Evolutionary conservation across 2,797 vertebrate genomes (phyloP).

Genomic region (Silurus aristotelis): DNA sequence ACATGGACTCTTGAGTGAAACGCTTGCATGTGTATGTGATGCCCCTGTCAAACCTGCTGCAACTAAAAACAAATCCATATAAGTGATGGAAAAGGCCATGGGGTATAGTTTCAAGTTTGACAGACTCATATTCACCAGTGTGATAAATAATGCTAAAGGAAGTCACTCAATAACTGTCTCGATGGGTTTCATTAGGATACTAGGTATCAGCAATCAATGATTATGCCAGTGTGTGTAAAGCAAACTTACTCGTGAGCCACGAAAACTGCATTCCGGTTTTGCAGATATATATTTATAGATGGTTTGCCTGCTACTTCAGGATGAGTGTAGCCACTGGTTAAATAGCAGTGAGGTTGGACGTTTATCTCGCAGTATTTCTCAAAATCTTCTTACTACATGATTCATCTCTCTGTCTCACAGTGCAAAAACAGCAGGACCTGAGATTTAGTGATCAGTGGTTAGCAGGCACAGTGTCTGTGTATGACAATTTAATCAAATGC

Average conservation of each 20-base stretch:
- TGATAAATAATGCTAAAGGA: neutral
- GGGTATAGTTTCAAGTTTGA: neutral
- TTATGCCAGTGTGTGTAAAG: conserved; percentile 6
- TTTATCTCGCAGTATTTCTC: neutral
- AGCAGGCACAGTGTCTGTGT: neutral
- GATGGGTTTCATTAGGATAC: conserved; percentile 26
- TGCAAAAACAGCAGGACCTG: neutral
- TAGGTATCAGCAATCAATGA: conserved; percentile 9
- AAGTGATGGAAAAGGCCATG: neutral
- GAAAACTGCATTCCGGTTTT: neutral
- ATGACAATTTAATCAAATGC: neutral
- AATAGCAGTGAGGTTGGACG: neutral
- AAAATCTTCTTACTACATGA: conserved; percentile 10
- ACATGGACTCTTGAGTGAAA: neutral
- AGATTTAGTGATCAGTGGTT: conserved; percentile 9
- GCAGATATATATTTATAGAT: neutral
- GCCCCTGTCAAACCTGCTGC: neutral
- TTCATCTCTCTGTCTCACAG: conserved; percentile 8
- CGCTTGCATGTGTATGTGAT: neutral
- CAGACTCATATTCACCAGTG: neutral
- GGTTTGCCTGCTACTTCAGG: neutral
- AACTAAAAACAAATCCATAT: neutral
- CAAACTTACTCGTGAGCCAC: neutral
- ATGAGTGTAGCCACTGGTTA: conserved; percentile 1
- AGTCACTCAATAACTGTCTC: neutral